Evolutionary conservation across 2,888 invertebrate species (phyloP), one percentile per base, ranked within the genome.

Genomic region (Sinopyrophorus schimmeli): DNA sequence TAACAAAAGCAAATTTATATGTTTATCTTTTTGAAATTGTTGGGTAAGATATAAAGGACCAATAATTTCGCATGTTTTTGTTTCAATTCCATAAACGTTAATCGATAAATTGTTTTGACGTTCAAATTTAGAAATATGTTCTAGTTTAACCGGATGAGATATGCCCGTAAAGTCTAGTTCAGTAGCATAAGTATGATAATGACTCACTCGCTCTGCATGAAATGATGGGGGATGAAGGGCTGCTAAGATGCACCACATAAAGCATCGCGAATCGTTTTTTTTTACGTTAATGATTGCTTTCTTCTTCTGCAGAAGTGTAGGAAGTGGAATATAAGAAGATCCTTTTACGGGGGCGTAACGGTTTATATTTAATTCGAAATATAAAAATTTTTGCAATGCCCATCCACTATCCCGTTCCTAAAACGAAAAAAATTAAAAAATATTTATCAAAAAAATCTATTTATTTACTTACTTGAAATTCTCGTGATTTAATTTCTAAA

Each of bases 61-160:
- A 3, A 31, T 18, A 15, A 9, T 10, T 31, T 31, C 31, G 5
- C 18, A 31, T n/a, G 9, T 17, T n/a, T 17, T 17, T 1, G 3
- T 9, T 24, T 59, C 47, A 7, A 58, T 5, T 14, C 46, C 47
- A 24, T 53, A 61, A 5, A 62, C 43, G 51, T 62, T 58, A 4
- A 60, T 58, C 2, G 35, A 35, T 7, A 60, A 28, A 16, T 46
- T 16, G 1, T 9, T 9, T 46, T 60, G 60, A 18, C 46, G 7
- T 44, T 54, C 57, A 47, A 57, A 63, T 39, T 57, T 56, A 4
- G 54, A 17, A 38, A 44, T 32, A 14, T 41, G 16, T 5, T 16
- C 6, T 14, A 47, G 11, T 23, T 16, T 11, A 3, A 47, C 17
- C 6, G 43, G 54, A 26, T 52, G 56, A 7, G 16, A 6, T 18